These are phyloP conservation scores for Cryptoprocta ferox DNA, from an alignment of 2,797 vertebrate genomes.

Conservation along the genomic window DNA sequence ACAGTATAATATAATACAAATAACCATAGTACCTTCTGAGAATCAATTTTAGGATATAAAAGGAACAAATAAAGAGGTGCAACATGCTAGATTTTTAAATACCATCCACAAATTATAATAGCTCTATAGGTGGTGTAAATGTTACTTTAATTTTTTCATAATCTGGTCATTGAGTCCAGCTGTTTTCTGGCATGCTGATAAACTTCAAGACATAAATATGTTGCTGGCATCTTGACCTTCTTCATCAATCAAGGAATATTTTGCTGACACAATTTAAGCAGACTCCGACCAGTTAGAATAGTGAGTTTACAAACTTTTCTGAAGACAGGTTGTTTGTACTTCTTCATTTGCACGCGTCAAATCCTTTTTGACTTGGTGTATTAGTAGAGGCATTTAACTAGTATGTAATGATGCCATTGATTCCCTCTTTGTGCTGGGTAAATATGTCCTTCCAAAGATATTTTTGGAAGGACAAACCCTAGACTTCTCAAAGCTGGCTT, in stretches of 20 bases:
- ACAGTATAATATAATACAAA: background rate
- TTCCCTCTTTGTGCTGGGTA: background rate
- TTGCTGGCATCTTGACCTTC: background rate
- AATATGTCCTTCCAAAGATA: background rate
- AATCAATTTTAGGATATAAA: conserved; percentile 17
- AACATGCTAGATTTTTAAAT: background rate
- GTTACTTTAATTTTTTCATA: conserved; percentile 33
- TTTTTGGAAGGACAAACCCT: background rate
- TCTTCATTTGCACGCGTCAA: background rate
- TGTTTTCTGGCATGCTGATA: background rate
- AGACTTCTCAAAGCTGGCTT: background rate
- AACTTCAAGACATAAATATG: background rate
- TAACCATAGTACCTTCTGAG: background rate
- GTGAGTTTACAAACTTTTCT: conserved; percentile 30
- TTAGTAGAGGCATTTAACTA: background rate
- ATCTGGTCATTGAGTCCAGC: background rate
- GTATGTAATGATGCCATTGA: background rate
- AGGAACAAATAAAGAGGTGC: background rate
- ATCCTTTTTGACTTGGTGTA: conserved; percentile 28
- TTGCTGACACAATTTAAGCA: background rate
- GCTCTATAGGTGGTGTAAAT: background rate
- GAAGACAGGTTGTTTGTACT: background rate
- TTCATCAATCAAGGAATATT: background rate
- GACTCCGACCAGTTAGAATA: background rate
- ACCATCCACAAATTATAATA: background rate